Evolutionary conservation across 2,113 vertebrate species (phyloP).

Genomic region (Tachuris rubrigastra): DNA sequence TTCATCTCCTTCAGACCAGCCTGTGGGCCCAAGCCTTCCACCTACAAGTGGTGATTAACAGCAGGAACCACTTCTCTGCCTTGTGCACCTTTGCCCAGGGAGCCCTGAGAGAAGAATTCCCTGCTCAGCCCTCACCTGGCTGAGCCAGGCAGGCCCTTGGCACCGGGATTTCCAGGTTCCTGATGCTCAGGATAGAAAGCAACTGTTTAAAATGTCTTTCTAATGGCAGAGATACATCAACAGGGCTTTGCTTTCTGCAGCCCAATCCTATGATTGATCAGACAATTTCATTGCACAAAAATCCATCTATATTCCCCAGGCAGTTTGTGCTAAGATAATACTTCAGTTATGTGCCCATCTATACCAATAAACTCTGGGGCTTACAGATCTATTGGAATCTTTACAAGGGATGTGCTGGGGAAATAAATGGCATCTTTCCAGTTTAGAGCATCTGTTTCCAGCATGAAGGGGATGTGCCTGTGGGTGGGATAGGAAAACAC

Average conservation of each 20-base stretch:
- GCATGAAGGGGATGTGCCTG: not conserved
- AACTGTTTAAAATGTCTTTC: not conserved
- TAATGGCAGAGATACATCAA: not conserved
- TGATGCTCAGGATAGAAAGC: not conserved
- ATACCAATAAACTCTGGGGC: constrained; percentile 1
- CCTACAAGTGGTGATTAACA: not conserved
- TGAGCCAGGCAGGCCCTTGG: not conserved
- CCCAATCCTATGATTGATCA: constrained; percentile 11
- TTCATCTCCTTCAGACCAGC: not conserved
- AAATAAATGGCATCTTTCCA: not conserved
- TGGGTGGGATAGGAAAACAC: not conserved
- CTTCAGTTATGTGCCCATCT: constrained; percentile 23
- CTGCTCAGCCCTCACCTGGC: not conserved
- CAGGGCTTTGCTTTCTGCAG: not conserved
- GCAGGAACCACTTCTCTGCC: not conserved
- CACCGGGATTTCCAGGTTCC: not conserved
- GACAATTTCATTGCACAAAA: not conserved
- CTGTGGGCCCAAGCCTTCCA: not conserved
- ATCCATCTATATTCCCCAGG: not conserved
- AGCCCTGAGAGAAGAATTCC: not conserved
- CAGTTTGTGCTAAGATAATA: constrained; percentile 36
- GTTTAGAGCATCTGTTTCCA: not conserved
- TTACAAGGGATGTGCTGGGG: not conserved
- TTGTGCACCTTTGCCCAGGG: not conserved
- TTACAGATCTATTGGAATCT: constrained; percentile 2